Evolutionary conservation across 1,140 invertebrate genomes (phyloP), one percentile per base, ranked within the genome.

Genomic region (Pseudomyrmex flavicornis): DNA sequence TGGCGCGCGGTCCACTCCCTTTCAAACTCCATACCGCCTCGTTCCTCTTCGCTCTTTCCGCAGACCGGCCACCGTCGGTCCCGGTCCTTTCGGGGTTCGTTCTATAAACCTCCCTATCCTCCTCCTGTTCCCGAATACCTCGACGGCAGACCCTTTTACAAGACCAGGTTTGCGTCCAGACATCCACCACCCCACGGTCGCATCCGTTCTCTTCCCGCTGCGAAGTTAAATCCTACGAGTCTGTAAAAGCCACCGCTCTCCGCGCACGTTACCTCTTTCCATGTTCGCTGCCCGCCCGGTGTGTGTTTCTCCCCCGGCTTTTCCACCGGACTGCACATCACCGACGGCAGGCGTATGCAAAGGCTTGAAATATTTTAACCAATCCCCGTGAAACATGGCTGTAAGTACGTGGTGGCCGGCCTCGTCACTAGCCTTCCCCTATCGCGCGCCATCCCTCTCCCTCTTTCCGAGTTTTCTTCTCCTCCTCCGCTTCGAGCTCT

Each of bases 181-280:
- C 35, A 48, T 46, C 9, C 35, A 54, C 72, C 35, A 35, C 35
- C 7, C 44, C 58, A 61, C 22, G 17, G 61, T 10, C 26, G 10
- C 58, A 12, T 13, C 70, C 68, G 12, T 9, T 50, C 50, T 26
- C 56, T 46, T 20, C 62, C 1, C 52, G 44, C 15, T 12, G 62
- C 54, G 88, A 90, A 92, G 89, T 92, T 91, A 92, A 92, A 92
- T 92, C 86, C 88, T 82, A 69, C 54, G 82, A 72, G 83, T 92
- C 85, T 79, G 80, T 85, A 69, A 86, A 85, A 85, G 72, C 84
- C 66, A 63, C 59, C 59, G 72, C 77, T 50, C 63, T 88, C 66
- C n/a, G 66, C 44, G 35, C 52, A 35, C 52, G 35, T 35, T 35
- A 35, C 46, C 17, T 48, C 52, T 46, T 54, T 65, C 68, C 48